Conservation (phyloP, 2,797 vertebrate species). For the Gambelia wislizenii region DNA sequence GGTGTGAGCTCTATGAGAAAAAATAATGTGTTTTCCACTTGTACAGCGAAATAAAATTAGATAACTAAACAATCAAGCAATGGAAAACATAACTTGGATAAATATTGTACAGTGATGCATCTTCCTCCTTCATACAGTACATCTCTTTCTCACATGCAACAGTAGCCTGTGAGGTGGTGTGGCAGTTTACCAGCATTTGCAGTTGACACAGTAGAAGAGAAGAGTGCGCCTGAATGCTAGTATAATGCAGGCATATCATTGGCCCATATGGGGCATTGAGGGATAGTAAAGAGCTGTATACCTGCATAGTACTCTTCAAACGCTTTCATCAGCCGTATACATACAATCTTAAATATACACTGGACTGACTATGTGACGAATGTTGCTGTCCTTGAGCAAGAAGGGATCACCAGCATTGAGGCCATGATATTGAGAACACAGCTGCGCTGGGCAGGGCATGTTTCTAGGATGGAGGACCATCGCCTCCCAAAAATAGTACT, state of each 20-base stretch:
- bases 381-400: too few relatives aligned
- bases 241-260: too few relatives aligned
- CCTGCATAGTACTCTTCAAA: too few relatives aligned
- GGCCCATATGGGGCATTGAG: not conserved
- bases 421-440: too few relatives aligned
- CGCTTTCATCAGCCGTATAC: too few relatives aligned
- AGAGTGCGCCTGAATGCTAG: not conserved
- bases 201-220: too few relatives aligned
- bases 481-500: too few relatives aligned
- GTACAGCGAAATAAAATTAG: not conserved
- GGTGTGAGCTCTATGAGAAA: conserved; percentile 8
- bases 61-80: not conserved
- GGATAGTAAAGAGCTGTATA: not conserved
- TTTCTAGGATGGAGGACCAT: too few relatives aligned
- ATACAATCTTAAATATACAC: too few relatives aligned
- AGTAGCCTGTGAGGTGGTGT: not conserved
- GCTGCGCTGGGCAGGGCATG: too few relatives aligned
- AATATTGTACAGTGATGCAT: conserved; percentile 7
- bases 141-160: not conserved
- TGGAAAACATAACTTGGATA: fast-evolving
- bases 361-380: too few relatives aligned
- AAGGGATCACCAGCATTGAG: too few relatives aligned
- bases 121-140: not conserved
- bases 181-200: not conserved
- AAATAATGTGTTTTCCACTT: not conserved